Conservation (phyloP, 2,113 vertebrate genomes). For the Bungarus multicinctus region DNA sequence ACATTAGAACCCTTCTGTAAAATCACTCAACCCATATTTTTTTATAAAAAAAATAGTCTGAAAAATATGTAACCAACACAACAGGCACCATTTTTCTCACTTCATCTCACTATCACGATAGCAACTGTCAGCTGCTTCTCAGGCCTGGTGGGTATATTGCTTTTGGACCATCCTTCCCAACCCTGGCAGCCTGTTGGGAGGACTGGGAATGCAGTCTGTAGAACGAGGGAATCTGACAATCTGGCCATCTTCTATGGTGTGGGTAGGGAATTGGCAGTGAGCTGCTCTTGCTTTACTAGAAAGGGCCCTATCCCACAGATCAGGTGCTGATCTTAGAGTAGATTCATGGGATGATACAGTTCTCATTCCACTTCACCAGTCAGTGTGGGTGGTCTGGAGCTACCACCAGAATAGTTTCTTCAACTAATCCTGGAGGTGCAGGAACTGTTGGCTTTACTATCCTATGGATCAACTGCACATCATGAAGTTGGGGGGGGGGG, state of each 20-base stretch:
- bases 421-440: background rate
- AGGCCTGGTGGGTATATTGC: background rate
- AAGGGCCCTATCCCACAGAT: background rate
- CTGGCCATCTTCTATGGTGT: background rate
- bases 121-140: background rate
- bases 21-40: background rate
- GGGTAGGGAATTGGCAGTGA: background rate
- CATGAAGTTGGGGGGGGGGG: background rate
- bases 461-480: background rate
- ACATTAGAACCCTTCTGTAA: background rate
- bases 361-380: background rate
- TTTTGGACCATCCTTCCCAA: background rate
- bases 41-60: background rate
- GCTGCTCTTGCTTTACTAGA: background rate
- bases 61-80: background rate
- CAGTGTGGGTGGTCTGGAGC: background rate
- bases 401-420: background rate
- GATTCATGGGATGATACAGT: background rate
- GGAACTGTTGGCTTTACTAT: background rate
- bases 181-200: background rate
- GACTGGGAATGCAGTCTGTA: background rate
- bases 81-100: background rate
- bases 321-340: background rate
- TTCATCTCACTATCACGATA: background rate
- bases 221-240: background rate